A percentile compares a stretch with the other conserved stretches of the same genome.
Evolutionary conservation across 2,888 invertebrate genomes (phyloP).

Genomic region (Drosophila multiciliata): DNA sequence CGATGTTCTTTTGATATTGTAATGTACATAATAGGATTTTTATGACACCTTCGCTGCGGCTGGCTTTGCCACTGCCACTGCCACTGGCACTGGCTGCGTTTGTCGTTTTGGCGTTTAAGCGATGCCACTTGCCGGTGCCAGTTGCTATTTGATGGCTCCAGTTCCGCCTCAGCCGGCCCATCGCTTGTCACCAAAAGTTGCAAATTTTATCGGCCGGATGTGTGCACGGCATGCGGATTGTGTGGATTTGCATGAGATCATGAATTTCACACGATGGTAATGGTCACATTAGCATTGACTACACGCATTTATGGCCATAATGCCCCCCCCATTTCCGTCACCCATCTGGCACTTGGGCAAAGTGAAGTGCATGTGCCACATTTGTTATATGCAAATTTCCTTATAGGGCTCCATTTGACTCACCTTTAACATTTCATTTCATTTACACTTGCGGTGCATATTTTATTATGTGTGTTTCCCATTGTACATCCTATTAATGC

Average conservation of each 20-base stretch:
- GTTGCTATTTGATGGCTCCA: conserved; percentile 31
- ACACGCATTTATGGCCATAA: conserved; percentile 68
- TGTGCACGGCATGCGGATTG: conserved; percentile 64
- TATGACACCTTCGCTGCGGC: conserved; percentile 71
- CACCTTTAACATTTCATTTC: conserved; percentile 74
- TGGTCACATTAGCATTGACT: conserved; percentile 77
- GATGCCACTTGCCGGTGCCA: conserved; percentile 37
- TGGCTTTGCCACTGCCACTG: conserved; percentile 47
- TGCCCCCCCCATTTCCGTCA: background rate
- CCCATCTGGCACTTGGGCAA: conserved; percentile 18
- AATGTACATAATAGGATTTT: conserved; percentile 84
- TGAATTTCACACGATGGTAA: conserved; percentile 76
- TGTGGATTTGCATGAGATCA: conserved; percentile 76
- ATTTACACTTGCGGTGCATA: conserved; percentile 78
- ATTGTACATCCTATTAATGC: conserved; percentile 59
- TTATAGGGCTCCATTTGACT: conserved; percentile 1
- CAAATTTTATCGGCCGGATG: conserved; percentile 76
- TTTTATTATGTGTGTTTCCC: conserved; percentile 58
- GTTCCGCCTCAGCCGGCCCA: conserved; percentile 13
- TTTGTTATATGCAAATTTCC: conserved; percentile 76
- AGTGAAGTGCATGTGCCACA: conserved; percentile 79
- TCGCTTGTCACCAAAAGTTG: conserved; percentile 76
- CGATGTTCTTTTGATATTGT: conserved; percentile 82
- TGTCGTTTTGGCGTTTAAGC: conserved; percentile 33
- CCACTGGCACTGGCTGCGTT: conserved; percentile 41